A percentile compares a stretch with the other conserved stretches of the same genome.
Evolutionary conservation across 1,140 invertebrate genomes (phyloP).

Genomic region (Micrasema longulum): DNA sequence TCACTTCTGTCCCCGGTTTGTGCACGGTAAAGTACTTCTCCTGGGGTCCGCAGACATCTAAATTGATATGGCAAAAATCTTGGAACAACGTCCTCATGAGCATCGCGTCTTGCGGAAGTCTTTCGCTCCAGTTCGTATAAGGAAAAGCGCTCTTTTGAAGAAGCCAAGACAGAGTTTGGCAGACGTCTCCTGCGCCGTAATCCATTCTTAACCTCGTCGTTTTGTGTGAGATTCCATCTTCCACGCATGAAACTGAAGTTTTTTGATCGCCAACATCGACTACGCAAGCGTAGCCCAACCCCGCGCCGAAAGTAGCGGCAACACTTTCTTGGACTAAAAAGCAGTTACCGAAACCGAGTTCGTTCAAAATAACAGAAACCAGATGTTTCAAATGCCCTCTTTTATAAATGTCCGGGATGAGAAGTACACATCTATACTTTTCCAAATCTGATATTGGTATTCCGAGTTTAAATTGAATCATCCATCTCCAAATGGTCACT

Average conservation of each 20-base stretch:
- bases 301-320: slow-evolving; percentile 93
- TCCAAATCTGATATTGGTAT: slow-evolving; percentile 83
- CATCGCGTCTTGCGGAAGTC: slow-evolving; percentile 77
- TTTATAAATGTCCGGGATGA: slow-evolving; percentile 93
- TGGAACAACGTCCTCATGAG: slow-evolving; percentile 89
- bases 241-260: slow-evolving; percentile 94
- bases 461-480: slow-evolving; percentile 80
- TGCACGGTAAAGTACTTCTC: slow-evolving; percentile 84
- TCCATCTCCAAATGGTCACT: slow-evolving; percentile 88
- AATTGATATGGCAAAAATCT: slow-evolving; percentile 90
- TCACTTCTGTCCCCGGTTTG: slow-evolving; percentile 76
- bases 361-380: slow-evolving; percentile 82
- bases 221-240: slow-evolving; percentile 94
- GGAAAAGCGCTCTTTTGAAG: slow-evolving; percentile 91
- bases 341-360: slow-evolving; percentile 90
- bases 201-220: slow-evolving; percentile 85
- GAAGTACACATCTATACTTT: slow-evolving; percentile 87
- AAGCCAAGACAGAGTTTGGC: slow-evolving; percentile 87
- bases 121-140: slow-evolving; percentile 81
- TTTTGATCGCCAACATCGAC: slow-evolving; percentile 97
- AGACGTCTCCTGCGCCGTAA: slow-evolving; percentile 91
- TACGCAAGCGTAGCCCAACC: slow-evolving; percentile 91
- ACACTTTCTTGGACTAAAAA: slow-evolving; percentile 90
- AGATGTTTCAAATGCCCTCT: slow-evolving; percentile 88
- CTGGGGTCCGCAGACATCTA: slow-evolving; percentile 87